These are phyloP conservation scores for Empidonax alnorum DNA, from an alignment of 2,113 vertebrate species.

Conservation along the genomic window DNA sequence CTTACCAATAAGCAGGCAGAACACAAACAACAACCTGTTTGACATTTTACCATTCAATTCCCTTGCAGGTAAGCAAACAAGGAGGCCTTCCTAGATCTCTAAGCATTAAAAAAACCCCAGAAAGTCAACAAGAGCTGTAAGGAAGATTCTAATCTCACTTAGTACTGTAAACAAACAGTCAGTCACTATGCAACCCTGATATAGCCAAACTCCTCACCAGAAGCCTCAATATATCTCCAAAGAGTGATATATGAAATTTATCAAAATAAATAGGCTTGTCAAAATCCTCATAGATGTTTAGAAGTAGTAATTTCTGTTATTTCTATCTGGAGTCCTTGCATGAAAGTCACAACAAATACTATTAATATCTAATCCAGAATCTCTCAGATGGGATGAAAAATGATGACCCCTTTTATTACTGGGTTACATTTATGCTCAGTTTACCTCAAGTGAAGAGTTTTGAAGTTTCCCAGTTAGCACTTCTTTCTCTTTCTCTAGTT, in stretches of 20 bases:
- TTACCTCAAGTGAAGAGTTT: conserved; percentile 84
- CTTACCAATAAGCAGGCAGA: not conserved
- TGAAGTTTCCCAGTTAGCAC: conserved; percentile 80
- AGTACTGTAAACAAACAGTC: not conserved
- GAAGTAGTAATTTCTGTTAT: not conserved
- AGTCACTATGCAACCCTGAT: not conserved
- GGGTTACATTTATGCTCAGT: not conserved
- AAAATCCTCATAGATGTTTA: not conserved
- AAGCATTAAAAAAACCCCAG: not conserved
- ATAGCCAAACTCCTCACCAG: not conserved
- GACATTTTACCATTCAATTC: not conserved
- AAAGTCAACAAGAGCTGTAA: not conserved
- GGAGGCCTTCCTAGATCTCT: not conserved
- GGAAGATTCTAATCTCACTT: not conserved
- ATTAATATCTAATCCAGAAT: not conserved
- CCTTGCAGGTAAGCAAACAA: not conserved
- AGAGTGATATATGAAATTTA: not conserved
- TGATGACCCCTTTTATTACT: not conserved
- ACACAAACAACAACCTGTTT: not conserved
- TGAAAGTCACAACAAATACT: not conserved
- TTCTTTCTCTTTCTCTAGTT: conserved; percentile 83
- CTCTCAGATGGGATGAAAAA: not conserved
- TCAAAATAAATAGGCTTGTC: not conserved
- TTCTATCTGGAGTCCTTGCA: not conserved
- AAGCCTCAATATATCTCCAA: not conserved